Percentiles rank a stretch among this genome's conserved stretches.
Evolutionary conservation across 2,797 vertebrate species (phyloP).

Genomic region (Acanthurus tractus): DNA sequence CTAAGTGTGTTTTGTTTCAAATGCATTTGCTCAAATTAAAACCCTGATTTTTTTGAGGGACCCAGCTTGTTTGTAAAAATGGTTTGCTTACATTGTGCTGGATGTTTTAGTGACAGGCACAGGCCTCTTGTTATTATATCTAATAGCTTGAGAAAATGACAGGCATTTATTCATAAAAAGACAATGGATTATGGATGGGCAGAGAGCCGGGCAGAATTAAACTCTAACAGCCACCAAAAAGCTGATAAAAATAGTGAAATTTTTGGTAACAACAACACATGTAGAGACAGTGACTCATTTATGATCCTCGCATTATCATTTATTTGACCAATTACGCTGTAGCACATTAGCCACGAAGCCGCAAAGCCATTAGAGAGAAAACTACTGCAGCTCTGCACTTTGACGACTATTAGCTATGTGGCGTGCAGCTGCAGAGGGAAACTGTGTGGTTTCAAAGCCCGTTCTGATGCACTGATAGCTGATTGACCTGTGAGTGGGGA

Average conservation of each 20-base stretch:
- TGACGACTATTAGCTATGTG: slow-evolving; percentile 51
- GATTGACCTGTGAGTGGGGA: slow-evolving; percentile 39
- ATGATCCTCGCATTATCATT: slow-evolving; percentile 63
- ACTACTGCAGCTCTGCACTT: slow-evolving; percentile 54
- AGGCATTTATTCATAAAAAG: slow-evolving; percentile 32
- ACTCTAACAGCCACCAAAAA: neutral
- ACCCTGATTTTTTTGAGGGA: slow-evolving; percentile 19
- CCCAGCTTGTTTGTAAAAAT: slow-evolving; percentile 54
- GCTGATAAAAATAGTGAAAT: slow-evolving; percentile 11
- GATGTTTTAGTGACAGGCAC: slow-evolving; percentile 50
- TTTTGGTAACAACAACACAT: slow-evolving; percentile 21
- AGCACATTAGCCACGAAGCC: slow-evolving; percentile 59
- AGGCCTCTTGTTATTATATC: slow-evolving; percentile 21
- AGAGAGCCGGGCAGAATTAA: slow-evolving; percentile 9
- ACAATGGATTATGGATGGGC: slow-evolving; percentile 27
- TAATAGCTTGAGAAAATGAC: slow-evolving; percentile 37
- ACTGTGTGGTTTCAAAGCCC: slow-evolving; percentile 49
- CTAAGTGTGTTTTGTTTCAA: neutral
- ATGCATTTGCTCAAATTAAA: slow-evolving; percentile 20
- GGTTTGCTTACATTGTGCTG: slow-evolving; percentile 39
- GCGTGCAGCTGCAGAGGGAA: slow-evolving; percentile 4
- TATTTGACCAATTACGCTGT: slow-evolving; percentile 64
- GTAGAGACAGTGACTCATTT: slow-evolving; percentile 21
- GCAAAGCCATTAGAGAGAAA: slow-evolving; percentile 58
- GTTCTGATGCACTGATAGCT: slow-evolving; percentile 45